Conservation (phyloP, 1,140 invertebrate species). For the Globodera rostochiensis region DNA sequence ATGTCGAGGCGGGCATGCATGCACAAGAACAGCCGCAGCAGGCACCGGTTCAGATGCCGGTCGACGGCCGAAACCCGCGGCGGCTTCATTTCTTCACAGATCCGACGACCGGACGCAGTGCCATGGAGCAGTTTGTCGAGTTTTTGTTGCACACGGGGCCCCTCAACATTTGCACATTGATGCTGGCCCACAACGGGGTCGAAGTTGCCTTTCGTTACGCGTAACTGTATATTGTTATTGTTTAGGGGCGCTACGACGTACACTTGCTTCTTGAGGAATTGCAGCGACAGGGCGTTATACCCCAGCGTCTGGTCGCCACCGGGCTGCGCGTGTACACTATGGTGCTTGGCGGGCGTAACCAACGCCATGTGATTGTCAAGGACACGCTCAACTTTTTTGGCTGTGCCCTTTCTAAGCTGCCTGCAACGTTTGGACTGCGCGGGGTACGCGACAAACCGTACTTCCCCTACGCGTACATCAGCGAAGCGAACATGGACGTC, state of each 20-base stretch:
- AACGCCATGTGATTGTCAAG: conserved; percentile 12
- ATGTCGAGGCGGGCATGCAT: not conserved
- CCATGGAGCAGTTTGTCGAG: not conserved
- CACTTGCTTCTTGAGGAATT: not conserved
- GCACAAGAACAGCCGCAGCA: too few relatives aligned
- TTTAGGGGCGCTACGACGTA: not conserved
- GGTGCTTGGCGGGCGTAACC: not conserved
- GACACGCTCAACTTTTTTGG: conserved; percentile 31
- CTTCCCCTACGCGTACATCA: conserved; percentile 16
- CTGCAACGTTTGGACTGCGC: conserved; percentile 10
- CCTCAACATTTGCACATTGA: not conserved
- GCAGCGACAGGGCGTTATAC: not conserved
- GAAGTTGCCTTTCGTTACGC: not conserved
- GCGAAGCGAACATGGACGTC: not conserved
- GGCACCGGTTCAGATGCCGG: too few relatives aligned
- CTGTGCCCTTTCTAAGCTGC: conserved; percentile 11
- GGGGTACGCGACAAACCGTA: not conserved
- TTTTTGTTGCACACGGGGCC: not conserved
- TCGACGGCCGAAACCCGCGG: not conserved
- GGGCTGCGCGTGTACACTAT: not conserved
- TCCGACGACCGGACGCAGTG: not conserved
- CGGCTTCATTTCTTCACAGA: not conserved
- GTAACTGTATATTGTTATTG: not conserved
- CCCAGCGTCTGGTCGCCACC: not conserved
- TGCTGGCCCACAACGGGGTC: not conserved